phyloP scores from a whole-genome alignment of 1,140 invertebrate species.

The Thereuonema tuberculata region DNA sequence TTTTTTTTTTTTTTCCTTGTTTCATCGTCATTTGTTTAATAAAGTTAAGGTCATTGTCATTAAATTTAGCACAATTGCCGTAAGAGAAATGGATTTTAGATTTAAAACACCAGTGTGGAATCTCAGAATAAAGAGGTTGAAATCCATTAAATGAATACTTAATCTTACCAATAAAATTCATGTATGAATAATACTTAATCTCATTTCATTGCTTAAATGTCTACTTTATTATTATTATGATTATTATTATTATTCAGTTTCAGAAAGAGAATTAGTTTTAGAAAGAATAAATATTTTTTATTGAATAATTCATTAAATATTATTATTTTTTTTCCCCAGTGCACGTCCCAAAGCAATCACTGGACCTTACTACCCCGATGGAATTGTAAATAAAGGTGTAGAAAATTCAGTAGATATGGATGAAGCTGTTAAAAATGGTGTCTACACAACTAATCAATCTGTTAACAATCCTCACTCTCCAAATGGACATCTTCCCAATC shows the following conservation, averaged over 20 bases:
- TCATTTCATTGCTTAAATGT: not conserved
- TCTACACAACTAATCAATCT: constrained; percentile 17
- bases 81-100: not conserved
- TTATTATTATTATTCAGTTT: not conserved
- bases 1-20: too few relatives aligned
- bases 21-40: not conserved
- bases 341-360: constrained; percentile 60
- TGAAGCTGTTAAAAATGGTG: constrained; percentile 15
- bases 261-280: not conserved
- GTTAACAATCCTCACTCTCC: constrained; percentile 17
- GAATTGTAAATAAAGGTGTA: constrained; percentile 76
- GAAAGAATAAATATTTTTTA: not conserved
- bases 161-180: not conserved
- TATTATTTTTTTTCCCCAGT: constrained; percentile 24
- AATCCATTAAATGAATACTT: not conserved
- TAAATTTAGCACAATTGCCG: not conserved
- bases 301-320: not conserved
- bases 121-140: not conserved
- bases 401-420: constrained; percentile 33
- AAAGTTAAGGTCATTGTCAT: not conserved
- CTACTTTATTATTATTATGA: not conserved
- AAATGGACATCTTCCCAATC: constrained; percentile 13
- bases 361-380: constrained; percentile 66
- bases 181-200: not conserved
- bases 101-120: too few relatives aligned